A percentile compares a stretch with the other conserved stretches of the same genome.
Conservation (phyloP, 2,113 vertebrate genomes). For the Pterocles burchelli region DNA sequence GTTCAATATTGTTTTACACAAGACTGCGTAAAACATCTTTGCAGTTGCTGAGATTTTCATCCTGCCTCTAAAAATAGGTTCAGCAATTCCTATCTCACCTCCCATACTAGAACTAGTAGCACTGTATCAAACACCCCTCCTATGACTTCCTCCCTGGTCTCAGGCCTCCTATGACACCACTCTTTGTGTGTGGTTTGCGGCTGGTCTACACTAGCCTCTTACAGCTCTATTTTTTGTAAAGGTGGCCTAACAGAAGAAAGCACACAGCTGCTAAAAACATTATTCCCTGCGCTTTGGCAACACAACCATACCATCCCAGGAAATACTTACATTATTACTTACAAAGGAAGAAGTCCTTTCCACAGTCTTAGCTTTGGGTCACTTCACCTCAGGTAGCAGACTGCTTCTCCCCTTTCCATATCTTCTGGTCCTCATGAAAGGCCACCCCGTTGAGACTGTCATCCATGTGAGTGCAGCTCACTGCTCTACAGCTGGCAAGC, state of each 20-base stretch:
- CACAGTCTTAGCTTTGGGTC: not conserved
- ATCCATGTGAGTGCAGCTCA: fast-evolving
- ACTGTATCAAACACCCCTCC: not conserved
- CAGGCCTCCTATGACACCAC: not conserved
- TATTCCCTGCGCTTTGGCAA: not conserved
- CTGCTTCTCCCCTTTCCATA: not conserved
- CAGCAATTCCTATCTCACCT: not conserved
- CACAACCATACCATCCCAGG: not conserved
- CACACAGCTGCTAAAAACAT: not conserved
- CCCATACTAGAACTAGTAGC: not conserved
- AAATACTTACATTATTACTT: not conserved
- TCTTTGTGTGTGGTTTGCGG: not conserved
- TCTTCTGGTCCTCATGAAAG: not conserved
- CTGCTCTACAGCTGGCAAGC: not conserved
- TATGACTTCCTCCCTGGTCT: not conserved
- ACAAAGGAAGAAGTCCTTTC: not conserved
- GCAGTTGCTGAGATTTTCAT: not conserved
- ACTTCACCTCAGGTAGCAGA: not conserved
- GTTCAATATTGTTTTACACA: not conserved
- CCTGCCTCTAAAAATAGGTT: not conserved
- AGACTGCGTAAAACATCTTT: not conserved
- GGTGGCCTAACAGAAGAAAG: not conserved
- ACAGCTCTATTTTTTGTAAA: not conserved
- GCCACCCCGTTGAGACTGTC: not conserved
- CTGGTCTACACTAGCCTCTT: not conserved